These are phyloP conservation scores for Xanthorhoe designata DNA, from an alignment of 2,888 invertebrate genomes.

Conservation along the genomic window DNA sequence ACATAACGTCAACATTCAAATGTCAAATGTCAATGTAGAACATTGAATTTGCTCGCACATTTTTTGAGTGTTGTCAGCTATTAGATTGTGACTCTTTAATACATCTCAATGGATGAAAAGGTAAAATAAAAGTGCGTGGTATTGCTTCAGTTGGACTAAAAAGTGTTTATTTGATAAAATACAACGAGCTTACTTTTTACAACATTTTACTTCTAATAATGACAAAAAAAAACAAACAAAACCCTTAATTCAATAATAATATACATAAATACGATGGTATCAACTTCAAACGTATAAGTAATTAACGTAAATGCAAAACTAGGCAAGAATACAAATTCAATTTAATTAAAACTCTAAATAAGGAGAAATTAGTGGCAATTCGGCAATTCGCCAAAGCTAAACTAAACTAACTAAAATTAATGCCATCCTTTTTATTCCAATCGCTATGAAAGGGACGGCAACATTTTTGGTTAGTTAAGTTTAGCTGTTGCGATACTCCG, in stretches of 20 bases:
- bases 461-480: no score
- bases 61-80: no score
- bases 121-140: conserved; percentile 71
- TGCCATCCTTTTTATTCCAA: no score
- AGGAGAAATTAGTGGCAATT: conserved; percentile 64
- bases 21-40: no score
- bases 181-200: conserved; percentile 86
- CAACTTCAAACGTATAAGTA: conserved; percentile 82
- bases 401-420: no score
- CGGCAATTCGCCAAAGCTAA: no score
- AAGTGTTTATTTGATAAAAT: conserved; percentile 86
- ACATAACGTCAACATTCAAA: no score
- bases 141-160: conserved; percentile 86
- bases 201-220: conserved; percentile 85
- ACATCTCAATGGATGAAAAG: no score
- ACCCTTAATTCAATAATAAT: conserved; percentile 83
- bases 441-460: no score
- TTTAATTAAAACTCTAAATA: conserved; percentile 72
- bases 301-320: conserved; percentile 84
- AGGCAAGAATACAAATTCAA: conserved; percentile 82
- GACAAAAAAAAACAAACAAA: conserved; percentile 84
- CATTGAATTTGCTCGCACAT: no score
- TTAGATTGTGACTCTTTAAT: no score
- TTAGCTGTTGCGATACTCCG: no score
- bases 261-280: conserved; percentile 85